Base-by-base conservation (phyloP, 2,113 vertebrate genomes). In the Siphamia tubifer region DNA sequence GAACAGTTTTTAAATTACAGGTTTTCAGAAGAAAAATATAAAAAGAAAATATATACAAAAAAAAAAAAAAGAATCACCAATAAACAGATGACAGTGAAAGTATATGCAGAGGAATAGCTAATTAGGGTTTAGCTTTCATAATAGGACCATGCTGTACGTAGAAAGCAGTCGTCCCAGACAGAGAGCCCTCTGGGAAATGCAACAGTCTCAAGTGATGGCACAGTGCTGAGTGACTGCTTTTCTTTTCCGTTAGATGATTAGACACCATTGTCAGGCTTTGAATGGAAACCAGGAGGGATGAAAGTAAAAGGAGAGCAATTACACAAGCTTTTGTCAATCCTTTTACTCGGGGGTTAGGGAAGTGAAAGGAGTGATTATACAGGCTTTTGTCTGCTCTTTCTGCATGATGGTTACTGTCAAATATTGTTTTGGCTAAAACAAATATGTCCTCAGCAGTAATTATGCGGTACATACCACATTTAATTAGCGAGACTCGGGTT, bases 241-340 rank as follows among this genome's bases (percentile, higher is more conserved):
- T 85, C 68, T 68, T 65, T 54, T 36, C 68, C 36, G 67, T 84
- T 82, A 81, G 51, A 84, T 81, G 77, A 84, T 90, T 87, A 88
- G 82, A 82, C 62, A 47, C 57, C 57, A 79, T 78, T 85, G 83
- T 86, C 70, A 65, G 34, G 56, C 70, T 74, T 36, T 88, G 70
- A 84, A 87, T 81, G 78, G 67, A 77, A 81, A 81, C 78, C 62
- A 76, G 74, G 80, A 67, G 74, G 84, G 84, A 84, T 82, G 69
- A 68, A 80, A 81, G 77, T 82, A 69, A 74, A 83, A 55, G 64
- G 53, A 82, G 78, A 72, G 73, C 74, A 89, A 84, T 87, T 81
- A 85, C 73, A 69, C 77, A 48, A 36, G 79, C 62, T 81, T 82
- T 82, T 85, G 77, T 84, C 79, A 79, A 13, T 68, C 21, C 53